These are phyloP conservation scores for Aromia moschata DNA, from an alignment of 2,888 invertebrate species.

Conservation along the genomic window DNA sequence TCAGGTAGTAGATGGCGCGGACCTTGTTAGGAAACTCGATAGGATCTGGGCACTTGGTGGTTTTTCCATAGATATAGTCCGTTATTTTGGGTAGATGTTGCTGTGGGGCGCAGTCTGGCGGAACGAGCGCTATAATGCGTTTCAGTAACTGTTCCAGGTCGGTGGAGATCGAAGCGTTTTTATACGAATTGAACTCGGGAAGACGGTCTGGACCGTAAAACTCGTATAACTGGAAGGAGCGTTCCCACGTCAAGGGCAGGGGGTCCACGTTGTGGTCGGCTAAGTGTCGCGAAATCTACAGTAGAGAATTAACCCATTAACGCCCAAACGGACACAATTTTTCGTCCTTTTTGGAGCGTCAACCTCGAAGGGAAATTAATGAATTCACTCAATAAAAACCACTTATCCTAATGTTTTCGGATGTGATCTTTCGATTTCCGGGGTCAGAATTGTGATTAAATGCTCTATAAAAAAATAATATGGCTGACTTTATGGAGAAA, in stretches of 20 bases:
- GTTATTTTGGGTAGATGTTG: conserved; percentile 65
- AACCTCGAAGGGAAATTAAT: no score
- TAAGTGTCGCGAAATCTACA: conserved; percentile 68
- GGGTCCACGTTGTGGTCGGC: conserved; percentile 80
- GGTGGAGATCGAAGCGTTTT: conserved; percentile 78
- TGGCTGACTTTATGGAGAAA: no score
- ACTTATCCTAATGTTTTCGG: no score
- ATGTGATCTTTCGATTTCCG: no score
- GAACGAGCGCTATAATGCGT: conserved; percentile 75
- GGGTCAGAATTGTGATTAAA: no score
- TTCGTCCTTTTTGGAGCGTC: no score
- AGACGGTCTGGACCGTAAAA: conserved; percentile 81
- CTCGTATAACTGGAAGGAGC: conserved; percentile 79
- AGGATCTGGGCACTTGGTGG: conserved; percentile 49
- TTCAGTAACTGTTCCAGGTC: conserved; percentile 82
- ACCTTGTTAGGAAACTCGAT: conserved; percentile 59
- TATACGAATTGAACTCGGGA: conserved; percentile 84
- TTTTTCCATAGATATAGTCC: conserved; percentile 46
- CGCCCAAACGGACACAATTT: no score
- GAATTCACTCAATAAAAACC: no score
- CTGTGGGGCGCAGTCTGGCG: conserved; percentile 73
- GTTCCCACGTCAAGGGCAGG: conserved; percentile 76
- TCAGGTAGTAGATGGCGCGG: conserved; percentile 84
- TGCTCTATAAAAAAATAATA: no score
- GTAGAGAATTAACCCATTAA: no score